A percentile compares a stretch with the other conserved stretches of the same genome.
Conservation (phyloP, 1,140 invertebrate species). For the Conus ventricosus region DNA sequence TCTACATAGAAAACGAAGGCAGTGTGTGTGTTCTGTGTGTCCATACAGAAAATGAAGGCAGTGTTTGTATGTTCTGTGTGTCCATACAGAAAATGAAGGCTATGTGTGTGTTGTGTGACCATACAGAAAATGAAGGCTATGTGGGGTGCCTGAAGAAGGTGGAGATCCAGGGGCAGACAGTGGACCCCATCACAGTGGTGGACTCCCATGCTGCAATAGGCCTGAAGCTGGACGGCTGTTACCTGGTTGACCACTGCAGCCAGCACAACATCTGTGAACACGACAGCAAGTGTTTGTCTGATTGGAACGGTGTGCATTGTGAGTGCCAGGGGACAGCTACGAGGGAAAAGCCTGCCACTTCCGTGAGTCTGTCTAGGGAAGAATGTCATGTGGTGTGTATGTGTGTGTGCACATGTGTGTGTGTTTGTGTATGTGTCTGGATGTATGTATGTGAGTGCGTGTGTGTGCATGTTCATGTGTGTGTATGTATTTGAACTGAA, state of each 20-base stretch:
- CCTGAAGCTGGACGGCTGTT: constrained; percentile 90
- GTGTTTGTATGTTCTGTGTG: no score
- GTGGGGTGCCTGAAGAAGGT: constrained; percentile 94
- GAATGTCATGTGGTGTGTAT: background rate
- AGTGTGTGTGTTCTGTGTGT: no score
- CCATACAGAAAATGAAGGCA: no score
- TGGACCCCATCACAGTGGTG: constrained; percentile 87
- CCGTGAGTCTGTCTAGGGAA: constrained; percentile 76
- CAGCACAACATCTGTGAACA: constrained; percentile 93
- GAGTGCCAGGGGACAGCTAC: constrained; percentile 90
- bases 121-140: constrained; percentile 78
- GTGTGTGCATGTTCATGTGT: no score
- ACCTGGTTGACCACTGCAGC: constrained; percentile 91
- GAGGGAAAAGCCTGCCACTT: constrained; percentile 96
- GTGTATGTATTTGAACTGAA: no score
- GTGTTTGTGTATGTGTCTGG: background rate
- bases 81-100: constrained; percentile 39
- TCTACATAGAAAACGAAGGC: no score
- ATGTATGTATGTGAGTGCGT: no score
- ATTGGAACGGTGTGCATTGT: constrained; percentile 89
- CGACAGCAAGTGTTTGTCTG: constrained; percentile 90
- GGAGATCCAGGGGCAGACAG: constrained; percentile 83
- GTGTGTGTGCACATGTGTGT: background rate
- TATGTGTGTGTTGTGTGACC: no score
- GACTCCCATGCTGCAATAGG: constrained; percentile 84